Evolutionary conservation across 1,140 invertebrate genomes (phyloP).

Genomic region (Drepana arcuata): DNA sequence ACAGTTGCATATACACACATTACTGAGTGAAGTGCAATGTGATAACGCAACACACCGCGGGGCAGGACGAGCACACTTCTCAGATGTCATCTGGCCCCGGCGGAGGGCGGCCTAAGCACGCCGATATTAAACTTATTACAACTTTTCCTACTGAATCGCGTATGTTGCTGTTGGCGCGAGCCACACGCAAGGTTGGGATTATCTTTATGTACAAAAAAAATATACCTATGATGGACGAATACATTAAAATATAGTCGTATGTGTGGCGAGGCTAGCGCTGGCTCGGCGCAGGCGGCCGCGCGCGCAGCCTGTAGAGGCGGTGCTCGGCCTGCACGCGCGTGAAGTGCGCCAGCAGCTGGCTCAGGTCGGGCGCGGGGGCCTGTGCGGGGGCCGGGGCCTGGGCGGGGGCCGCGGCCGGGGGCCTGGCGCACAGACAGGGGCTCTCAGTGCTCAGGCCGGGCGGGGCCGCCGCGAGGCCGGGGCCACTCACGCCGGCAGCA

Average conservation of each 20-base stretch:
- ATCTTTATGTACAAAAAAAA: too few relatives aligned
- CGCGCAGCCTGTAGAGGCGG: constrained; percentile 38
- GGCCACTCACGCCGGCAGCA: constrained; percentile 85
- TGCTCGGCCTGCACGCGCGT: constrained; percentile 49
- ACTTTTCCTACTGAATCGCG: too few relatives aligned
- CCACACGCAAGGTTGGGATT: too few relatives aligned
- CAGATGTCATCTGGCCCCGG: too few relatives aligned
- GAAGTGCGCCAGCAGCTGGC: constrained; percentile 43
- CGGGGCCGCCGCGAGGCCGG: constrained; percentile 57
- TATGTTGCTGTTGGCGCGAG: too few relatives aligned
- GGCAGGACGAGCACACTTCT: too few relatives aligned
- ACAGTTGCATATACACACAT: too few relatives aligned
- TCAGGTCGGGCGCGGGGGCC: constrained; percentile 1
- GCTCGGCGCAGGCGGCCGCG: constrained; percentile 10
- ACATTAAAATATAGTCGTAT: not conserved
- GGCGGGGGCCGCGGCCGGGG: not conserved
- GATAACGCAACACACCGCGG: too few relatives aligned
- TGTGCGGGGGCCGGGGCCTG: constrained; percentile 3
- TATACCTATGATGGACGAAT: too few relatives aligned
- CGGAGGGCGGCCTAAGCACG: too few relatives aligned
- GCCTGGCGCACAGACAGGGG: not conserved
- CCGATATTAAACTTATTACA: too few relatives aligned
- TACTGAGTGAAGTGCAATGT: too few relatives aligned
- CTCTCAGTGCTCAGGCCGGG: not conserved
- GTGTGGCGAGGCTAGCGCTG: constrained; percentile 4